Evolutionary conservation across 2,888 invertebrate species (phyloP).

Genomic region (Crossocerus cetratus): DNA sequence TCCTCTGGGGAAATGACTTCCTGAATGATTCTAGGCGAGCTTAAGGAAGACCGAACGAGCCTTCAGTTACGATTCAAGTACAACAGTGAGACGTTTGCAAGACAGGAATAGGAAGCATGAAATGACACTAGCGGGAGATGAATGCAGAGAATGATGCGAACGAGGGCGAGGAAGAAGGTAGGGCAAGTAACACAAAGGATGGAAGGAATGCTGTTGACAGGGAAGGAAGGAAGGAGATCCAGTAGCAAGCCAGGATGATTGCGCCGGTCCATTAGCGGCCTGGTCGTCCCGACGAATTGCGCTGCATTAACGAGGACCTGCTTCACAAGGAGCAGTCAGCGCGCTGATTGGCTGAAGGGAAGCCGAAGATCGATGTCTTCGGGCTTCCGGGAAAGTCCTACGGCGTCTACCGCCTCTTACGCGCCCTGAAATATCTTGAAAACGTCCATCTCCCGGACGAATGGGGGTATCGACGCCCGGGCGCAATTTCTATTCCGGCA

Average conservation of each 20-base stretch:
- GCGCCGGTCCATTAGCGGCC: constrained; percentile 71
- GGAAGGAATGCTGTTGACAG: constrained; percentile 29
- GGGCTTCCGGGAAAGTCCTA: constrained; percentile 54
- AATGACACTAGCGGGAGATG: not conserved
- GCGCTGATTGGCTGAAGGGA: constrained; percentile 66
- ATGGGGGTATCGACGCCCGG: constrained; percentile 19
- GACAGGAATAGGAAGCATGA: constrained; percentile 14
- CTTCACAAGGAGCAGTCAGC: constrained; percentile 58
- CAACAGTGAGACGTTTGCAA: not conserved
- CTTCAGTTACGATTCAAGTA: not conserved
- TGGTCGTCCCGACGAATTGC: constrained; percentile 65
- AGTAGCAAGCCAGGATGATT: constrained; percentile 64
- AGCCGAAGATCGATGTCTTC: constrained; percentile 62
- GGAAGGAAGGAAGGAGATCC: constrained; percentile 41
- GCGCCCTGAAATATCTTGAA: constrained; percentile 37
- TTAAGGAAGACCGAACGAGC: not conserved
- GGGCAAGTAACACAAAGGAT: constrained; percentile 13
- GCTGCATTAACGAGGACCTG: constrained; percentile 65
- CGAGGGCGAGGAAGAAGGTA: constrained; percentile 5
- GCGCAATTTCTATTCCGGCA: constrained; percentile 33
- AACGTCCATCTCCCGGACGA: constrained; percentile 35
- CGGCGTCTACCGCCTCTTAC: constrained; percentile 42
- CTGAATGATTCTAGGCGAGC: not conserved
- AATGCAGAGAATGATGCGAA: constrained; percentile 11
- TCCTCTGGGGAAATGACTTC: not conserved